These are phyloP conservation scores for Hypomesus transpacificus DNA, from an alignment of 2,113 vertebrate species.

Conservation along the genomic window DNA sequence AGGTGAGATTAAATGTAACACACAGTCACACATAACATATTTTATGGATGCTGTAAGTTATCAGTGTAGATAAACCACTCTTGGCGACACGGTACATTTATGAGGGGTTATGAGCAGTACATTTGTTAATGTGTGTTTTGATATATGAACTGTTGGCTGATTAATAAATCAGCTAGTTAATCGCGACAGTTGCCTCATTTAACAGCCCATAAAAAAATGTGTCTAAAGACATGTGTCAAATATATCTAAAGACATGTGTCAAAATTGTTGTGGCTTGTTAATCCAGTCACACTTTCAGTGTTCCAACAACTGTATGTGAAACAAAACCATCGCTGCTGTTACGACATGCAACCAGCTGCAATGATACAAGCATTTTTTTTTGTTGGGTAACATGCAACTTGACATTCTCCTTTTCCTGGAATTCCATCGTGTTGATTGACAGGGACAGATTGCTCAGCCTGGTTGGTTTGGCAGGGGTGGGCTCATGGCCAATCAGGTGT, in stretches of 20 bases:
- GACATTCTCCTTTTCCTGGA: constrained; percentile 73
- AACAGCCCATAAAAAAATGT: neutral
- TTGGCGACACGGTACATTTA: neutral
- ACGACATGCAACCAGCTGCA: constrained; percentile 41
- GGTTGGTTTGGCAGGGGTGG: constrained; percentile 55
- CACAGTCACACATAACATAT: neutral
- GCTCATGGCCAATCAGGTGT: constrained; percentile 77
- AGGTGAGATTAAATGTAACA: constrained; percentile 70
- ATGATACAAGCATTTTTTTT: constrained; percentile 48
- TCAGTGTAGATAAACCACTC: neutral
- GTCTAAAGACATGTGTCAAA: constrained; percentile 22
- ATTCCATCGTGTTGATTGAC: constrained; percentile 77
- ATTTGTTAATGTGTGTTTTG: neutral
- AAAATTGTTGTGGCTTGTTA: constrained; percentile 30
- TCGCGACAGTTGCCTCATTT: neutral
- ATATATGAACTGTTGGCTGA: neutral
- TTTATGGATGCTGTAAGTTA: neutral
- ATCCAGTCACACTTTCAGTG: constrained; percentile 6
- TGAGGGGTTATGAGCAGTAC: neutral
- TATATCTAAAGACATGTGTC: constrained; percentile 30
- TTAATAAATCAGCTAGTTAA: neutral
- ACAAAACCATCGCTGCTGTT: constrained; percentile 40
- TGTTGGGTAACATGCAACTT: constrained; percentile 49
- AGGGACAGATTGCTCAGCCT: constrained; percentile 67
- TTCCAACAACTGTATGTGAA: constrained; percentile 1